Evolutionary conservation across 2,113 vertebrate species (phyloP).

Genomic region (Lasiurus cinereus): DNA sequence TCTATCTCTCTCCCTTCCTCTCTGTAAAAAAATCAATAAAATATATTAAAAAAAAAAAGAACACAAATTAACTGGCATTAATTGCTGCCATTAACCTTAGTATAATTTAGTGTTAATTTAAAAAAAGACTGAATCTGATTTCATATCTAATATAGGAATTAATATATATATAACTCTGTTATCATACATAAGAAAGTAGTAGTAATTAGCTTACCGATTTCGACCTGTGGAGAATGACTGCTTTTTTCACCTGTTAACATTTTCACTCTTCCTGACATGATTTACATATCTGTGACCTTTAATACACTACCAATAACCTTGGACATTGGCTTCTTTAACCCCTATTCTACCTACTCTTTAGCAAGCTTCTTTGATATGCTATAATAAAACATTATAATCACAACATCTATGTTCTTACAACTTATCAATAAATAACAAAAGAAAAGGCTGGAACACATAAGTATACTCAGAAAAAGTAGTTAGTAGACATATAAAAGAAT

Average conservation of each 20-base stretch:
- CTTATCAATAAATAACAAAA: slow-evolving; percentile 37
- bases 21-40: no score
- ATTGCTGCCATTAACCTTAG: slow-evolving; percentile 3
- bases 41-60: neutral
- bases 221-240: neutral
- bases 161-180: neutral
- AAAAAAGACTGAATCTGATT: neutral
- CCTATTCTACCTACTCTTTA: neutral
- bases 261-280: neutral
- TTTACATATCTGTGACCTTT: neutral
- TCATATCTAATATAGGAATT: slow-evolving; percentile 10
- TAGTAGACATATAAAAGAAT: neutral
- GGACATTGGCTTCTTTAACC: neutral
- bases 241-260: neutral
- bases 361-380: neutral
- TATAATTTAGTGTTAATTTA: slow-evolving; percentile 19
- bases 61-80: slow-evolving; percentile 22
- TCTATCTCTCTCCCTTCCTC: no score
- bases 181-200: neutral
- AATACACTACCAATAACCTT: slow-evolving; percentile 27
- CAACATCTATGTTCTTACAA: slow-evolving; percentile 36
- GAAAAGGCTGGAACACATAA: neutral
- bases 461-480: neutral
- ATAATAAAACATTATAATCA: slow-evolving; percentile 21
- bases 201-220: slow-evolving; percentile 35